A percentile compares a stretch with the other conserved stretches of the same genome.
phyloP scores from a whole-genome alignment of 2,797 vertebrate genomes.

The Sebastes iracundus region DNA sequence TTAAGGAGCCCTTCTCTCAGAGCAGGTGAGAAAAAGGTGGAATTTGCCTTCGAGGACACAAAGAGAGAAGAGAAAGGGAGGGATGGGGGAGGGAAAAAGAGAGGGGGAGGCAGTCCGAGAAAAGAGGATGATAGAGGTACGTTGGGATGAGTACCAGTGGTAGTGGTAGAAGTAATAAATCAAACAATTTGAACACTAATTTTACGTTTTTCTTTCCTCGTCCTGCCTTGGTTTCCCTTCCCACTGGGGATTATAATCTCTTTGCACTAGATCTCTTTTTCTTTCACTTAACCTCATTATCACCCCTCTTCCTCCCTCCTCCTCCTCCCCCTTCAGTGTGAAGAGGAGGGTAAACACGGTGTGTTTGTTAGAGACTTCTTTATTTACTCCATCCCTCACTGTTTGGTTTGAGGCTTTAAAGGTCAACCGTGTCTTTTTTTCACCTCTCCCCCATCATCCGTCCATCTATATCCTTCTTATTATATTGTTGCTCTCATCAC shows the following conservation, averaged over 20 bases:
- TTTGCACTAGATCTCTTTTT: background rate
- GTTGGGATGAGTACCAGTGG: background rate
- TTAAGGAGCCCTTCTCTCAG: constrained; percentile 11
- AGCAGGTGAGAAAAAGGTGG: constrained; percentile 68
- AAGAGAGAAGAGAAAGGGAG: background rate
- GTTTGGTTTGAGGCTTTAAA: constrained; percentile 33
- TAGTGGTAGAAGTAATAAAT: background rate
- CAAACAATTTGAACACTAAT: background rate
- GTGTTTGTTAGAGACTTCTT: constrained; percentile 45
- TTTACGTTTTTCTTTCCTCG: no score
- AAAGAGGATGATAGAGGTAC: background rate
- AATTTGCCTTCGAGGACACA: constrained; percentile 46
- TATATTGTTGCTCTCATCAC: background rate
- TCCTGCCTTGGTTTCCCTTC: background rate
- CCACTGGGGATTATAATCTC: background rate
- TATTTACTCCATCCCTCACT: constrained; percentile 37
- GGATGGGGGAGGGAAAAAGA: background rate
- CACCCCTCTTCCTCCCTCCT: background rate
- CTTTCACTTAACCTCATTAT: constrained; percentile 9
- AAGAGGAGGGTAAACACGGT: constrained; percentile 37
- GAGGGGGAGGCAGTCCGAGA: background rate
- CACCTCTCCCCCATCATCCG: background rate
- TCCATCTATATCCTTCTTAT: background rate
- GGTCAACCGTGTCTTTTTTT: background rate
- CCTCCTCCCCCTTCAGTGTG: background rate